Conservation (phyloP, 2,797 vertebrate species). For the Picus viridis region DNA sequence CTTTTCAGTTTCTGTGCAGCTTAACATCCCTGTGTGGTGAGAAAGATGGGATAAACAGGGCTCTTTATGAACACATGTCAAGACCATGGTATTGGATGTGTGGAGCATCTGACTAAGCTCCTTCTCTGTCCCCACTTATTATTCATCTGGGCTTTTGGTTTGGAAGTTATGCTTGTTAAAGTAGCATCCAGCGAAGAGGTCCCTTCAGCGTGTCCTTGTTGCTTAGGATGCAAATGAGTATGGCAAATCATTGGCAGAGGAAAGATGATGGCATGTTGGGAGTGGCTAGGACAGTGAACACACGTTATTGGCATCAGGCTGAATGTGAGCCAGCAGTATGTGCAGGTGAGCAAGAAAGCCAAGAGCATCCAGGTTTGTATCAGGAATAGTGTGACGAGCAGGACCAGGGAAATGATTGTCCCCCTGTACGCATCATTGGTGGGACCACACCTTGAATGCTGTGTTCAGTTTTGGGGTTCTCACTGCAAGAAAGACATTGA, state of each 20-base stretch:
- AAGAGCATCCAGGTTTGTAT: no score
- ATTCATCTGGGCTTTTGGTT: neutral
- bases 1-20: neutral
- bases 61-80: neutral
- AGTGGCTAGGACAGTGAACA: neutral
- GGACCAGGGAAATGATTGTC: no score
- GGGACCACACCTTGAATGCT: no score
- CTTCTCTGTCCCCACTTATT: neutral
- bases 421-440: no score
- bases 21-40: neutral
- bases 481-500: no score
- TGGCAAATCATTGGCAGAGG: neutral
- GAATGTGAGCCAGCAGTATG: no score
- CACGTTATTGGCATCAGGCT: no score
- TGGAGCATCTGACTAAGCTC: neutral
- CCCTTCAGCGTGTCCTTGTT: neutral
- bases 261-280: slow-evolving; percentile 9
- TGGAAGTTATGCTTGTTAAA: neutral
- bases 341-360: no score
- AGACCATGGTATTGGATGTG: neutral
- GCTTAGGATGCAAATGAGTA: neutral
- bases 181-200: neutral
- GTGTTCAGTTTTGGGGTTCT: no score
- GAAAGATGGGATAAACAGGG: neutral
- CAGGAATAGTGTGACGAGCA: no score